Base-by-base conservation (phyloP, 2,113 vertebrate species). In the Propithecus coquereli region DNA sequence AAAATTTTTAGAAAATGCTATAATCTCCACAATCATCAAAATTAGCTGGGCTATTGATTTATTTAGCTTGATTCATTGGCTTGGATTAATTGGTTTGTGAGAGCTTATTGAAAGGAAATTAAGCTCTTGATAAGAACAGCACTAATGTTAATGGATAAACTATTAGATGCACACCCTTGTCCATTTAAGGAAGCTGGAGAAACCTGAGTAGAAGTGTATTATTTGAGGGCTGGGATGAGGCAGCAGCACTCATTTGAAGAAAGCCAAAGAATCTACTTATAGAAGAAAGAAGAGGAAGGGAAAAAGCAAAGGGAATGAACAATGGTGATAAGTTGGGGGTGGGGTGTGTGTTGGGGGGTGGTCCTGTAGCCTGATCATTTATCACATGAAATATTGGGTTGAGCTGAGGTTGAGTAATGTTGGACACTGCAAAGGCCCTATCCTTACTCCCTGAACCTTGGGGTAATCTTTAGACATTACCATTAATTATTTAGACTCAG, bases 401-500 rank as follows among this genome's bases (percentile, higher is more conserved):
- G 94, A 95, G 90, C 80, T 95, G 90, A 96, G 97, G 97, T 95
- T 97, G 96, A 97, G 82, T 97, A 96, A 87, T 94, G 91, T 71
- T 91, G 94, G 98, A 97, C 96, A 94, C 86, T 59, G 76, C 52
- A 82, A 97, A 98, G 97, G 74, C 98, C 98, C 96, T 97, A 94
- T 98, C 98, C 97, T 86, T 16, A 98, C 97, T 91, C 96, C 89
- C 94, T 98, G 98, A 98, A 98, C 98, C 98, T 98, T 98, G 97
- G 98, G 98, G 98, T 98, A 98, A 97, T 97, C 98, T 99, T 99
- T 98, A 98, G 99, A 98, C 98, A 98, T 99, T 98, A 88, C 97
- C 98, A 98, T 99, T 99, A 99, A 99, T 99, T 99, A 99, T 98
- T 98, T 98, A 99, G 98, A 98, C 98, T 98, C 98, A 98, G 98